Base-by-base conservation (phyloP, 2,888 invertebrate genomes). In the Anthophora plumipes region DNA sequence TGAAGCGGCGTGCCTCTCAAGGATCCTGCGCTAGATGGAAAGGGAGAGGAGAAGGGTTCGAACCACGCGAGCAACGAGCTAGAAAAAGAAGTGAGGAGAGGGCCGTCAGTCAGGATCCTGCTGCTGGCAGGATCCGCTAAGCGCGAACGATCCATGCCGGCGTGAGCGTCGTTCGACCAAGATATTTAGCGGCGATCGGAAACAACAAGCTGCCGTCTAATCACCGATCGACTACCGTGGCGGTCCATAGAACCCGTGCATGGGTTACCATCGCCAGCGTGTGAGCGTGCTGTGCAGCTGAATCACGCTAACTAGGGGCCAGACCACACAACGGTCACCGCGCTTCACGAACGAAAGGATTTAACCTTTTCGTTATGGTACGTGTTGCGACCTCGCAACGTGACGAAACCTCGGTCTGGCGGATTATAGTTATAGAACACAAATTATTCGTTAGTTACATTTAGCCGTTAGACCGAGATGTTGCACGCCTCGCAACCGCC, bases 101-200 rank as follows among this genome's bases (percentile, higher is more conserved):
- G 39, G 46, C 25, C 57, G 70, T 78, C 70, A 78, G 79, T n/a
- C 78, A 77, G 78, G 78, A 78, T 31, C 31, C 31, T 31, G 31
- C 31, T 31, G 31, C 31, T 31, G 31, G 68, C 68, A 22, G 67
- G 63, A 70, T 78, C 63, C 69, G 69, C 76, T 69, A 61, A 50
- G 54, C 75, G 72, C 78, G 78, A 77, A 63, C 57, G 63, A 77
- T 77, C 57, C 54, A 48, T 25, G 75, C 52, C 71, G 60, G 76
- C 77, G 70, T 83, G 67, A 81, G 74, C 78, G 77, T 60, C 63
- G 71, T 75, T 80, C 67, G 37, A 55, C 55, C 80, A 85, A 91
- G 91, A 91, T 91, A 89, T 91, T 91, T 91, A 91, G 88, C 85
- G 82, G 88, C 86, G 91, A 91, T 91, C 89, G 89, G 86, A 87